Conservation (phyloP, 37 sponge, comb jelly and placozoan genomes). For the Crambe crambe region DNA sequence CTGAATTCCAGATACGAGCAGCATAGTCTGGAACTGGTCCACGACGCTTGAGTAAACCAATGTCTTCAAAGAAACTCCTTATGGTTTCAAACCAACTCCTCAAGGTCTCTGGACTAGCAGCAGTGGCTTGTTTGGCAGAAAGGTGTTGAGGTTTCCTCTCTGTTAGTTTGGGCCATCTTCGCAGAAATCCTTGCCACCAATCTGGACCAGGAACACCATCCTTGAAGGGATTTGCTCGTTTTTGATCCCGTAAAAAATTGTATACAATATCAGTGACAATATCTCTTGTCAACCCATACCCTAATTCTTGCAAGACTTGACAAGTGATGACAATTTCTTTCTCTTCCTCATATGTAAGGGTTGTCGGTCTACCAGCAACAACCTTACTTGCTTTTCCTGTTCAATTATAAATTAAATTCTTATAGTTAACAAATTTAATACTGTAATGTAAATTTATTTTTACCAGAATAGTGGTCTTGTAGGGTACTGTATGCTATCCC, state of each 20-base stretch:
- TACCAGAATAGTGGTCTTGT: too few relatives aligned
- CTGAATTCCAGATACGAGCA: slow-evolving; percentile 19
- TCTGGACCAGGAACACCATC: slow-evolving; percentile 22
- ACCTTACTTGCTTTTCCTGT: too few relatives aligned
- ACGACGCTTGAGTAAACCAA: slow-evolving; percentile 9
- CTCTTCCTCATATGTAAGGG: slow-evolving; percentile 19
- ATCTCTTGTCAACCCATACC: slow-evolving; percentile 42
- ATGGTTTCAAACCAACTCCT: slow-evolving; percentile 8
- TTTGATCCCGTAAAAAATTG: slow-evolving; percentile 4
- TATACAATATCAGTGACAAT: slow-evolving; percentile 18
- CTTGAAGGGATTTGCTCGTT: slow-evolving; percentile 10
- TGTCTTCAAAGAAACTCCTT: not conserved
- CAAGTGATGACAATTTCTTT: slow-evolving; percentile 28
- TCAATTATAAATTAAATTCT: too few relatives aligned
- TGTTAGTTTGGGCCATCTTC: slow-evolving; percentile 25
- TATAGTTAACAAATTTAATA: too few relatives aligned
- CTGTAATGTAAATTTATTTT: too few relatives aligned
- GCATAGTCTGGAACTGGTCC: slow-evolving; percentile 9
- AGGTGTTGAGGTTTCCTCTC: slow-evolving; percentile 31
- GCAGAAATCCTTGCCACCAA: slow-evolving; percentile 37
- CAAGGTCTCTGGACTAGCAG: slow-evolving; percentile 1
- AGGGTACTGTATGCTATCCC: too few relatives aligned
- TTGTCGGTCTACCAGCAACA: slow-evolving; percentile 26
- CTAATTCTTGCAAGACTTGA: slow-evolving; percentile 41
- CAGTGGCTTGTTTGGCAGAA: too few relatives aligned